Evolutionary conservation across 2,113 vertebrate genomes (phyloP), one percentile per base, ranked within the genome.

Genomic region (Coregonus clupeaformis): DNA sequence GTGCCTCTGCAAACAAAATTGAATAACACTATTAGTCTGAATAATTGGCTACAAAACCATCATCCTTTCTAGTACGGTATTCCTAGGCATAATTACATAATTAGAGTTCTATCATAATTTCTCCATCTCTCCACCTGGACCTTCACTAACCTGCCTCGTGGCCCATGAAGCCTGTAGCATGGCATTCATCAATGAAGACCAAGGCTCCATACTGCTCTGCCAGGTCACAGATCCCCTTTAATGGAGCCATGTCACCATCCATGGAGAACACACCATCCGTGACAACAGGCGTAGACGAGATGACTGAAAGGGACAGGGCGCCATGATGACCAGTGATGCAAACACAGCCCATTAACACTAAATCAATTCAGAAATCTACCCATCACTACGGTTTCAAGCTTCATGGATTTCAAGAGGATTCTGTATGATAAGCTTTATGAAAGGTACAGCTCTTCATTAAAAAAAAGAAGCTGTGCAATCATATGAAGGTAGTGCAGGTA

Each of bases 221-320:
- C 11, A 99, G 92, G 77, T 82, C 87, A 85, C 98, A 98, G 82
- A 99, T 96, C 25, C 94, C 95, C 55, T 30, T 77, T 55, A 99
- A 85, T 0, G 98, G 97, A 0, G 97, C 96, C 0, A 99, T 95
- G 73, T 99, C 97, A 0, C 97, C 97, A 0, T 99, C 98, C 97
- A 99, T 98, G 69, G 98, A 99, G 87, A 99, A 99, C 75, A 94
- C 97, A 0, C 97, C 98, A 0, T 99, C 98, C 0, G 97, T 98
- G 66, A 96, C 97, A 36, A 99, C 91, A 99, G 90, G 49, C 95
- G 91, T 77, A 99, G 88, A 0, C 95, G 94, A 59, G 91, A 92
- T 0, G 92, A 92, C 92, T 94, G 77, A 25, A 16, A 72, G 73
- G 30, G 57, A 74, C 32, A 77, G 36, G 71, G 6, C 18, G 52